These are phyloP conservation scores for Leucoma salicis DNA, from an alignment of 2,888 invertebrate species.

Conservation along the genomic window DNA sequence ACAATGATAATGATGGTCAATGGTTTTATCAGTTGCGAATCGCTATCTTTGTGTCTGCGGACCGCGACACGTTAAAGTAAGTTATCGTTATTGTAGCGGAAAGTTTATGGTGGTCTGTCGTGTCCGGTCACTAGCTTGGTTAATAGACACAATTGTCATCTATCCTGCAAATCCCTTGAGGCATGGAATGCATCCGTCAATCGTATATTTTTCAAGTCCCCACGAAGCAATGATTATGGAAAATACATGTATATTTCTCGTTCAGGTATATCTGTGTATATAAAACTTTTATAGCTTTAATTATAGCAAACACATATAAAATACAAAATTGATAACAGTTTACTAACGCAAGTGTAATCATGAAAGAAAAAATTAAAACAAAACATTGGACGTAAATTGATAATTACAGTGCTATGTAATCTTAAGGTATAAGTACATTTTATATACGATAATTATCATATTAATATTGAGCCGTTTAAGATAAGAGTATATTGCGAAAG, in stretches of 20 bases:
- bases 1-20: no score
- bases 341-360: not conserved
- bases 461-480: slow-evolving; percentile 12
- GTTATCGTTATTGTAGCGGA: not conserved
- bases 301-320: not conserved
- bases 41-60: not conserved
- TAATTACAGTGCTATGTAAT: not conserved
- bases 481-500: not conserved
- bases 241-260: no score
- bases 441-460: slow-evolving; percentile 6
- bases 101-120: not conserved
- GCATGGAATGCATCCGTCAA: no score
- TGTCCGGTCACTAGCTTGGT: no score
- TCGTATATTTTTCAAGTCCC: no score
- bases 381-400: not conserved
- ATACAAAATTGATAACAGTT: not conserved
- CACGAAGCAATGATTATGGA: no score
- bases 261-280: no score
- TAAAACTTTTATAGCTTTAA: no score
- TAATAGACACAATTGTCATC: no score
- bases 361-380: not conserved
- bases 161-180: no score
- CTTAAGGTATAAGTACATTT: not conserved
- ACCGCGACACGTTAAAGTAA: not conserved
- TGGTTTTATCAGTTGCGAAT: not conserved